Percentiles rank a stretch among this genome's conserved stretches.
Conservation (phyloP, 2,113 vertebrate genomes). For the Notarius quadriscutis region DNA sequence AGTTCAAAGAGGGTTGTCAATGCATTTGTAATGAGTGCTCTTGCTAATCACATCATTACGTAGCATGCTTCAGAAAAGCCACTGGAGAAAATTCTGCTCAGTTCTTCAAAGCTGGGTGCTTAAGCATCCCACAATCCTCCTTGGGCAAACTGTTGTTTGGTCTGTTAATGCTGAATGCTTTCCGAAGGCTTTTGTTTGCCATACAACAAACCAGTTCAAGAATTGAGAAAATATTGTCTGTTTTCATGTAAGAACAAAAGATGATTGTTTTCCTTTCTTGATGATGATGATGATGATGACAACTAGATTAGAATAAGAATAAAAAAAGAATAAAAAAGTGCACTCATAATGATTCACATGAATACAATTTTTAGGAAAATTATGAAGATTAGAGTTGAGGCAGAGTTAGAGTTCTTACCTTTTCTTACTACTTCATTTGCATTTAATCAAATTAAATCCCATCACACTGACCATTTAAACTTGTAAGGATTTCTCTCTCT, state of each 20-base stretch:
- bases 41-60: constrained; percentile 70
- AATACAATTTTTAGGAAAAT: too few species aligned
- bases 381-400: background rate
- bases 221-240: background rate
- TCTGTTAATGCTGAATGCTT: constrained; percentile 47
- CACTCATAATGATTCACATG: background rate
- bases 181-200: constrained; percentile 45
- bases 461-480: background rate
- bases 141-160: constrained; percentile 47
- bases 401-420: background rate
- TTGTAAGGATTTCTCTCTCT: background rate
- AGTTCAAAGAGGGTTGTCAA: constrained; percentile 73
- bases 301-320: constrained; percentile 14
- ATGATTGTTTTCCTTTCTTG: constrained; percentile 11
- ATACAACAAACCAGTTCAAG: constrained; percentile 14
- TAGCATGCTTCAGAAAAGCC: constrained; percentile 64
- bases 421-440: background rate
- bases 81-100: constrained; percentile 63
- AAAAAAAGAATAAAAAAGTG: background rate
- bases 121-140: constrained; percentile 51
- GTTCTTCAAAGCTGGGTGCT: constrained; percentile 72
- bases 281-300: background rate
- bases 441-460: background rate
- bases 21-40: constrained; percentile 67
- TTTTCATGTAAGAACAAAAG: constrained; percentile 5